Evolutionary conservation across 1,140 invertebrate genomes (phyloP).

Genomic region (Papilio helenus): DNA sequence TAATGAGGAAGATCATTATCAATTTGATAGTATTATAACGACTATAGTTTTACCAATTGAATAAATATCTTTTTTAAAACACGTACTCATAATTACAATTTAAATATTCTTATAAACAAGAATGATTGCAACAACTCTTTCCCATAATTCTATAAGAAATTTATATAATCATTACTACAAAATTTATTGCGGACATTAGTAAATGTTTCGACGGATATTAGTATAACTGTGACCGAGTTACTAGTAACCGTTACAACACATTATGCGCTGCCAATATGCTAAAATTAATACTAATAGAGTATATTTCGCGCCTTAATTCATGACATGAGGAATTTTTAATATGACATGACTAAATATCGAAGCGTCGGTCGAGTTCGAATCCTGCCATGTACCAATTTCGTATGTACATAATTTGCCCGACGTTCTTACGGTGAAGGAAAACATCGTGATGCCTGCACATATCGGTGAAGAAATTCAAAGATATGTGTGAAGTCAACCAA

Average conservation of each 20-base stretch:
- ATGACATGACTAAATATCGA: neutral
- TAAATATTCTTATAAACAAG: neutral
- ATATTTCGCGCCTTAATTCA: conserved; percentile 18
- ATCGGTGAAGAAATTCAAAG: too few relatives aligned
- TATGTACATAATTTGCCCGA: too few relatives aligned
- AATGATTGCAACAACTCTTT: neutral
- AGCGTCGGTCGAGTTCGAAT: too few relatives aligned
- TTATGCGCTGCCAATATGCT: neutral
- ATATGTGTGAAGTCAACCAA: too few relatives aligned
- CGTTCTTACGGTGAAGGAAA: too few relatives aligned
- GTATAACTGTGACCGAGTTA: conserved; percentile 32
- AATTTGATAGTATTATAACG: neutral
- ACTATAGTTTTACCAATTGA: neutral
- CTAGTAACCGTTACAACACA: conserved; percentile 16
- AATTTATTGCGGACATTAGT: conserved; percentile 27
- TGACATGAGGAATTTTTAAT: neutral
- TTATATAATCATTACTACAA: conserved; percentile 6
- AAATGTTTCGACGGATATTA: conserved; percentile 23
- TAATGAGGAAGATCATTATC: neutral
- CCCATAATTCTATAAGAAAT: conserved; percentile 1
- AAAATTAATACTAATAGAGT: conserved; percentile 15
- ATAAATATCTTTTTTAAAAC: neutral
- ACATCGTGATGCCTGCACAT: too few relatives aligned
- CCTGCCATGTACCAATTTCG: too few relatives aligned
- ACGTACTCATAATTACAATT: neutral